phyloP scores from a whole-genome alignment of 30 jellyfish, hydroid and myxozoan species.

The Clytia hemisphaerica region DNA sequence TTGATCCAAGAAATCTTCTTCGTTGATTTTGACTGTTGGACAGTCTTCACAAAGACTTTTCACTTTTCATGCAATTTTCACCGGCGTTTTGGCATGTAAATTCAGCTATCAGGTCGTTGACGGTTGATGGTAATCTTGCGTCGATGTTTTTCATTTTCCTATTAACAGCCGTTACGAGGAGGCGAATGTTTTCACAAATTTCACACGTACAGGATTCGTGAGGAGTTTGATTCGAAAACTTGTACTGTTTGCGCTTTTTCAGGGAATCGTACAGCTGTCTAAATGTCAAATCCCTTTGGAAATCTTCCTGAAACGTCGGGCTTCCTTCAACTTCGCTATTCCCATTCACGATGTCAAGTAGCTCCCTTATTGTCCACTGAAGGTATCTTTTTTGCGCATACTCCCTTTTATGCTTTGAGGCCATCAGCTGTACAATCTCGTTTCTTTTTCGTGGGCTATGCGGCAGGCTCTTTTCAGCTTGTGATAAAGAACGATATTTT shows the following conservation, averaged over 20 bases:
- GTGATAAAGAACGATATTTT: conserved; percentile 12
- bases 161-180: conserved; percentile 2
- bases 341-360: too few relatives aligned
- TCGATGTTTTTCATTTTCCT: too few relatives aligned
- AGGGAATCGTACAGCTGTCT: conserved; percentile 8
- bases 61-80: too few relatives aligned
- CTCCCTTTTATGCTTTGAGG: conserved; percentile 23
- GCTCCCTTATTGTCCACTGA: conserved; percentile 27
- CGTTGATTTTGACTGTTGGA: too few relatives aligned
- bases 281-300: not conserved
- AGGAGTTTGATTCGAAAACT: conserved; percentile 16
- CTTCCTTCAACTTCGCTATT: too few relatives aligned
- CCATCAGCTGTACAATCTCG: not conserved
- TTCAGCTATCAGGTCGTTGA: too few relatives aligned
- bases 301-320: not conserved
- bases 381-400: conserved; percentile 39
- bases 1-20: too few relatives aligned
- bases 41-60: too few relatives aligned
- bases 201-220: conserved; percentile 18
- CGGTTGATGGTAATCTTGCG: too few relatives aligned
- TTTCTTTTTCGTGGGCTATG: conserved; percentile 26
- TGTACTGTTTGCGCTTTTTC: not conserved
- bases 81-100: too few relatives aligned
- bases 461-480: conserved; percentile 39
- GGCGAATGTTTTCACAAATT: conserved; percentile 17